A percentile compares a stretch with the other conserved stretches of the same genome.
These are phyloP conservation scores for Diplogasteroides magnus DNA, from an alignment of 1,140 invertebrate genomes.

Conservation along the genomic window DNA sequence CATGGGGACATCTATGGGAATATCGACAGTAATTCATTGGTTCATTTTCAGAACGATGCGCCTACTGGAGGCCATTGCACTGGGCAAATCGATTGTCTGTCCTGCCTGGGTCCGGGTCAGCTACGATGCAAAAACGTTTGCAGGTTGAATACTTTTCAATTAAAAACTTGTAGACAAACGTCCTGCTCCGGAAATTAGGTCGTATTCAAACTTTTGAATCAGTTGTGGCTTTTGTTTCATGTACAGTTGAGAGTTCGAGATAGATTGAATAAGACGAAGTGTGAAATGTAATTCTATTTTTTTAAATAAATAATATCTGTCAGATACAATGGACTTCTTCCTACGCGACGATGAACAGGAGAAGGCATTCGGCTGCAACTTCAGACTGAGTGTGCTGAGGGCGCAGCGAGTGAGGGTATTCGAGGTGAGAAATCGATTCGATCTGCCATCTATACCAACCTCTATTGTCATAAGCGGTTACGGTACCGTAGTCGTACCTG, in stretches of 20 bases:
- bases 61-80: conserved; percentile 72
- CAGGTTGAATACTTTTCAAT: background rate
- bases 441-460: too few relatives aligned
- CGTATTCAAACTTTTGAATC: too few relatives aligned
- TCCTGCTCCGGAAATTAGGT: too few relatives aligned
- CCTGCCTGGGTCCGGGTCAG: background rate
- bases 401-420: conserved; percentile 23
- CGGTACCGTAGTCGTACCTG: background rate
- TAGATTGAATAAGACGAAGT: too few relatives aligned
- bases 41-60: conserved; percentile 65
- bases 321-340: conserved; percentile 30
- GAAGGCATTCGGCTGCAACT: conserved; percentile 29
- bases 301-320: too few relatives aligned
- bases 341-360: conserved; percentile 28
- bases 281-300: conserved; percentile 10
- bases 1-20: too few relatives aligned
- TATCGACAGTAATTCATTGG: too few relatives aligned
- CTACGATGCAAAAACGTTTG: background rate
- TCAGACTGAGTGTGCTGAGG: conserved; percentile 23
- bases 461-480: background rate
- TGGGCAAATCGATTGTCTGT: conserved; percentile 13
- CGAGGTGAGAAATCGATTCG: conserved; percentile 25
- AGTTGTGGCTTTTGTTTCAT: too few relatives aligned
- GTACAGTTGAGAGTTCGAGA: too few relatives aligned
- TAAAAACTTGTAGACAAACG: too few relatives aligned